Evolutionary conservation across 2,113 vertebrate species (phyloP).

Genomic region (Fulica atra): DNA sequence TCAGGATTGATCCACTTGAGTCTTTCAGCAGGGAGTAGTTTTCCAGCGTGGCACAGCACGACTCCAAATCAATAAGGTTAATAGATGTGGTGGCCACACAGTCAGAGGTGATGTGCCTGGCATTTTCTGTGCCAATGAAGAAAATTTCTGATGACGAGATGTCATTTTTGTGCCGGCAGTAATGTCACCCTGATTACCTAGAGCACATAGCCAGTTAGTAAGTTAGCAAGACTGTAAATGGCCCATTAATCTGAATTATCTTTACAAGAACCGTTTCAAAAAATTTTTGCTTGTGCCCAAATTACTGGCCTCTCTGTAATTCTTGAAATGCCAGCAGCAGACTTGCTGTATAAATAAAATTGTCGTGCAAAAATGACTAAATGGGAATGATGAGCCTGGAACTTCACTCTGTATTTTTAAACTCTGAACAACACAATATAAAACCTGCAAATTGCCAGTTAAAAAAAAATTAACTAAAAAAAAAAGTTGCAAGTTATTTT

Average conservation of each 20-base stretch:
- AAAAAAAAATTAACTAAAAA: not conserved
- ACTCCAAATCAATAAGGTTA: constrained; percentile 95
- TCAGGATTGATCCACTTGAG: constrained; percentile 93
- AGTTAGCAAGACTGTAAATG: constrained; percentile 75
- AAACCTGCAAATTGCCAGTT: not conserved
- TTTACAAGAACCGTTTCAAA: constrained; percentile 79
- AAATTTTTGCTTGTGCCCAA: constrained; percentile 76
- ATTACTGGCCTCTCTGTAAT: constrained; percentile 74
- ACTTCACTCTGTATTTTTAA: constrained; percentile 16
- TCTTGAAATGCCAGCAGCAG: constrained; percentile 81
- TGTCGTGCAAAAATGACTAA: constrained; percentile 68
- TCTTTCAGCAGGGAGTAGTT: constrained; percentile 85
- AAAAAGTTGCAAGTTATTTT: not conserved
- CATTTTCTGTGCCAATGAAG: constrained; percentile 91
- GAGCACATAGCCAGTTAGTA: constrained; percentile 73
- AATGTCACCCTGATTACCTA: constrained; percentile 88
- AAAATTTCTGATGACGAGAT: constrained; percentile 92
- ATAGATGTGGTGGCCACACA: constrained; percentile 91
- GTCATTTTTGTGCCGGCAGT: constrained; percentile 84
- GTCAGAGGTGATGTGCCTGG: constrained; percentile 91
- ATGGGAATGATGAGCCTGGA: constrained; percentile 69
- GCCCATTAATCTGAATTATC: constrained; percentile 89
- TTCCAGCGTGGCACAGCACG: constrained; percentile 88
- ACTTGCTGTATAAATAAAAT: constrained; percentile 63
- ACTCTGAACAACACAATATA: not conserved